A percentile compares a stretch with the other conserved stretches of the same genome.
Evolutionary conservation across 1,140 invertebrate genomes (phyloP).

Genomic region (Papilio aristodemus): DNA sequence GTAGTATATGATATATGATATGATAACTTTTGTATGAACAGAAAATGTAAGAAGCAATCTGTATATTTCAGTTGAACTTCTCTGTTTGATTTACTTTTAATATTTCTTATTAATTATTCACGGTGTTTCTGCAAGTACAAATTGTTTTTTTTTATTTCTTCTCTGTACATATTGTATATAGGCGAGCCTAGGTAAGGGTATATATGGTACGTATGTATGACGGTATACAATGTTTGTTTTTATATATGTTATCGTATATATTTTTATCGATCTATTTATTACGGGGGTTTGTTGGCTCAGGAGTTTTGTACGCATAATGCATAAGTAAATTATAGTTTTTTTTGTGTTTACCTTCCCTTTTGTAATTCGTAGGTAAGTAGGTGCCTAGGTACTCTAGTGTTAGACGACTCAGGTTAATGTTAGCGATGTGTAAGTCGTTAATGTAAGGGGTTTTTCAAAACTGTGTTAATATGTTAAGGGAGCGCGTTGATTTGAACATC

Average conservation of each 20-base stretch:
- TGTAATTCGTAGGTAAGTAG: slow-evolving; percentile 46
- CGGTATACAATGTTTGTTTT: slow-evolving; percentile 61
- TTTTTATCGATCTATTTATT: slow-evolving; percentile 62
- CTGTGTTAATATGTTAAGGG: slow-evolving; percentile 59
- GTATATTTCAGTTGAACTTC: slow-evolving; percentile 54
- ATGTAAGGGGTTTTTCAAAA: slow-evolving; percentile 55
- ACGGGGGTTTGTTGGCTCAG: slow-evolving; percentile 56
- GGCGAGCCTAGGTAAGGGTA: slow-evolving; percentile 54
- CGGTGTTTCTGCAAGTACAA: slow-evolving; percentile 78
- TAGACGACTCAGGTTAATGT: slow-evolving; percentile 44
- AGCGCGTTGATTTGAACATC: slow-evolving; percentile 37
- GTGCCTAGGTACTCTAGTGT: slow-evolving; percentile 53
- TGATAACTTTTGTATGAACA: slow-evolving; percentile 53
- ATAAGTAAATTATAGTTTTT: slow-evolving; percentile 77
- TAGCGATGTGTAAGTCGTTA: slow-evolving; percentile 49
- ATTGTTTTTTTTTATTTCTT: slow-evolving; percentile 74
- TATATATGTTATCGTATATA: slow-evolving; percentile 71
- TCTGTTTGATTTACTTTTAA: slow-evolving; percentile 43
- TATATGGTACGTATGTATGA: slow-evolving; percentile 62
- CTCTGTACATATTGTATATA: slow-evolving; percentile 78
- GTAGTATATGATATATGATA: slow-evolving; percentile 45
- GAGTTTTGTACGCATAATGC: slow-evolving; percentile 77
- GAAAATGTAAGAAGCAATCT: slow-evolving; percentile 35
- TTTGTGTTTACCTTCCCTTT: slow-evolving; percentile 58
- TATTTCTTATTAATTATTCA: slow-evolving; percentile 55